Conservation (phyloP, 1,140 invertebrate species). For the Rhynchophorus ferrugineus region DNA sequence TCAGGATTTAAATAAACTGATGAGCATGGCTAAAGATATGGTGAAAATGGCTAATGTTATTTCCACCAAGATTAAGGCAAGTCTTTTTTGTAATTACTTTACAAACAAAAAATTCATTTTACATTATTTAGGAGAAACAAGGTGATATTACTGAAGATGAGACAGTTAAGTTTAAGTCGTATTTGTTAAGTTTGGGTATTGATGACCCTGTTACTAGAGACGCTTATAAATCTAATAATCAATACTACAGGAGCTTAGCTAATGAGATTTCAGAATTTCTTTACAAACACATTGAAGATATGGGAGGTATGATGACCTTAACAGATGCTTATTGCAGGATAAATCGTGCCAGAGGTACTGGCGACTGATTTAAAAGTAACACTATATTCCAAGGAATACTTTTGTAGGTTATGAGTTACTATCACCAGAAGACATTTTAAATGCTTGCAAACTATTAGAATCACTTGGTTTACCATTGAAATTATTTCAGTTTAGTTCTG, state of each 20-base stretch:
- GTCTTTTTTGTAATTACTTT: slow-evolving; percentile 10
- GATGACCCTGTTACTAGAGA: slow-evolving; percentile 94
- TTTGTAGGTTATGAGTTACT: slow-evolving; percentile 65
- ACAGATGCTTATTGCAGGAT: slow-evolving; percentile 95
- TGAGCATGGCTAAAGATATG: slow-evolving; percentile 97
- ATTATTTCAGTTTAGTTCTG: slow-evolving; percentile 79
- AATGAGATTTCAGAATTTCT: slow-evolving; percentile 80
- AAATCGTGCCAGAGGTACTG: slow-evolving; percentile 69
- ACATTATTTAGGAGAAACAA: slow-evolving; percentile 70
- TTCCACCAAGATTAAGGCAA: slow-evolving; percentile 81
- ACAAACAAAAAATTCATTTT: slow-evolving; percentile 9
- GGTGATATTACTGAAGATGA: slow-evolving; percentile 97
- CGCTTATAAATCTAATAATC: slow-evolving; percentile 75
- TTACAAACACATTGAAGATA: slow-evolving; percentile 75
- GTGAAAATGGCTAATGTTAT: slow-evolving; percentile 86
- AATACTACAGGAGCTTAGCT: slow-evolving; percentile 82
- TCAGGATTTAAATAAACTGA: slow-evolving; percentile 89
- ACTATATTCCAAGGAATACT: too few relatives aligned
- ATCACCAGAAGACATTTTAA: slow-evolving; percentile 91
- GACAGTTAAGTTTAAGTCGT: slow-evolving; percentile 91
- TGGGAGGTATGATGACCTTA: slow-evolving; percentile 92
- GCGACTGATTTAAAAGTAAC: background rate
- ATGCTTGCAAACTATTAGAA: slow-evolving; percentile 70
- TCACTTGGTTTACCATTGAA: slow-evolving; percentile 65
- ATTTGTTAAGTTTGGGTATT: slow-evolving; percentile 92